Base-by-base conservation (phyloP, 1,140 invertebrate genomes). In the Limonius californicus region DNA sequence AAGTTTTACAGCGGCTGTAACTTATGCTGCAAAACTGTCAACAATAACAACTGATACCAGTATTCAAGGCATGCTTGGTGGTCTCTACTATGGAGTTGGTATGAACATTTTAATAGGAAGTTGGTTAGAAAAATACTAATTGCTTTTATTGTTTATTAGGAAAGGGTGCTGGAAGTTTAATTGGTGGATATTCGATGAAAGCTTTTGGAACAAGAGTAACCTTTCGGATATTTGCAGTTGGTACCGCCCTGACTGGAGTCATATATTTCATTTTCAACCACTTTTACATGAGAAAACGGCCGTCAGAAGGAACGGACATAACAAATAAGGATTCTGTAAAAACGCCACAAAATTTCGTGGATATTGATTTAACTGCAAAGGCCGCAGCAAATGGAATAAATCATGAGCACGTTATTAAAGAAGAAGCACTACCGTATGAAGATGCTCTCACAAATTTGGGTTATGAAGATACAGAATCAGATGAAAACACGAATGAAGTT, bases 11-110 rank as follows among this genome's bases (percentile, higher is more conserved):
- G 89, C 91, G 1, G 89, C 89, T 8, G 87, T 91, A 2, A 91
- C 89, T 19, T 93, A 92, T 70, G 89, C 89, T 0, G 89, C 88
- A 2, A 85, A 86, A 62, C 79, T 93, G 1, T 89, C 89, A 9
- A 90, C 89, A 1, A 83, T 84, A n/a, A 86, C 89, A 1, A 91
- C 91, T 0, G 87, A 92, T 65, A 89, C 87, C 14, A 91, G 89
- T 9, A 85, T 93, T 59, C 90, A 94, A 75, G 90, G 91, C 50
- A 77, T 93, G 47, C 79, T 94, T 1, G 89, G 89, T 14, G 90
- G 90, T 39, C 71, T 92, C 2, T 92, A 92, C 72, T 91, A 88
- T 72, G 90, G 89, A 68, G 87, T 91, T 61, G 89, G 90, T 91
- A 67, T 64, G 78, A 76, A 50, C 12, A 57, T 47, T 55, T 4